phyloP scores from a whole-genome alignment of 1,140 invertebrate species.

The Meloidogyne chitwoodi region DNA sequence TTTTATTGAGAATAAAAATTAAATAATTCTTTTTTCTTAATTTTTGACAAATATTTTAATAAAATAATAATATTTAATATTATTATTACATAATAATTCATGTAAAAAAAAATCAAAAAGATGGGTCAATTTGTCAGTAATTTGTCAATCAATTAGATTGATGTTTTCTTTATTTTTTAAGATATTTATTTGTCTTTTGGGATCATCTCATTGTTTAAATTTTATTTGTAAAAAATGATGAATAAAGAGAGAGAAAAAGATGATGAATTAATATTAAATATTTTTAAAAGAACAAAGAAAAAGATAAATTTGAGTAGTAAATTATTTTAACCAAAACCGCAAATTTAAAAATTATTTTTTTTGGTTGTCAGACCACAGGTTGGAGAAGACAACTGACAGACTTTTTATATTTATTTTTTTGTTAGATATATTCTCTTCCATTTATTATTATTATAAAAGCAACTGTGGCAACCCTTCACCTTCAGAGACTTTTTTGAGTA shows the following conservation, averaged over 20 bases:
- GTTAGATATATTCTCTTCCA: no score
- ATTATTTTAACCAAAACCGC: neutral
- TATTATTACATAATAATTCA: neutral
- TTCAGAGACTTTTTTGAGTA: neutral
- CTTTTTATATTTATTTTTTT: neutral
- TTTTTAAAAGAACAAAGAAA: neutral
- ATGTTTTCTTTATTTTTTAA: neutral
- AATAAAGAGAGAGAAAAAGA: neutral
- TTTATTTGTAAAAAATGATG: neutral
- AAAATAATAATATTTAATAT: no score
- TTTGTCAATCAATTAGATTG: conserved; percentile 12
- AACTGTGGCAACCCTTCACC: neutral
- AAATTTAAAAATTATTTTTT: neutral
- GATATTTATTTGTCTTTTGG: neutral
- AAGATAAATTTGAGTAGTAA: neutral
- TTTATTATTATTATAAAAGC: no score
- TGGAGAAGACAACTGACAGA: neutral
- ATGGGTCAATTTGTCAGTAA: neutral
- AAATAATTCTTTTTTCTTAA: no score
- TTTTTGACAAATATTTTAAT: no score
- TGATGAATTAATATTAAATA: neutral
- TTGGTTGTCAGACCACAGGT: neutral
- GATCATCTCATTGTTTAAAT: neutral
- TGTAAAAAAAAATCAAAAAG: neutral
- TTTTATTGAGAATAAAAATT: no score